Evolutionary conservation across 2,113 vertebrate genomes (phyloP), one percentile per base, ranked within the genome.

Genomic region (Psammodynastes pulverulentus): DNA sequence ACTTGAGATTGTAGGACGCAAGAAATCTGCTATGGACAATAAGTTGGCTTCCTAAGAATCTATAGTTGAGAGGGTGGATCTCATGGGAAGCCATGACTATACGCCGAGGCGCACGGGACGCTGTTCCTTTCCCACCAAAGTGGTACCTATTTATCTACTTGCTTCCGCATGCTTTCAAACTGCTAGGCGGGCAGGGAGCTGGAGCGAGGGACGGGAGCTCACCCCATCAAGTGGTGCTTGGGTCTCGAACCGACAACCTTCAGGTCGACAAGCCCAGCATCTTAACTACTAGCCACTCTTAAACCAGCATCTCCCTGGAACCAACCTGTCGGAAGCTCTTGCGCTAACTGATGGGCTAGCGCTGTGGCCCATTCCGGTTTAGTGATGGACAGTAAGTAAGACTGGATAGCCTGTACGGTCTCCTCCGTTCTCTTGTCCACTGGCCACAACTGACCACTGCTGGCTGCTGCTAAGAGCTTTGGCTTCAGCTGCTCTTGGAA

Each of bases 301-400:
- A 43, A 29, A 79, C 26, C 5, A 43, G 46, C 6, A 48, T 56
- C 67, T 6, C 49, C 15, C 19, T 10, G 51, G 7, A 4, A 4
- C 84, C 90, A 53, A 99, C 99, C 99, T 97, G 98, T 97, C 6
- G 98, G 99, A 92, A 99, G 97, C 53, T 99, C 99, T 96, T 99
- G 98, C 56, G 98, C 97, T 79, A 99, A 98, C 92, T 97, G 99
- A 97, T 98, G 97, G 84, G 98, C 98, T 0, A 98, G 98, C 56
- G 99, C 99, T 5, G 98, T 98, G 0, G 99, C 99, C 98, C 98
- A 99, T 95, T 99, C 98, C 0, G 97, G 98, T 90, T 98, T 99
- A 91, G 98, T 96, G 52, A 99, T 99, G 43, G 98, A 97, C n/a
- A 98, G 94, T 15, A 99, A 94, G 93, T 98, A 99, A 9, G 97